A percentile compares a stretch with the other conserved stretches of the same genome.
phyloP scores from a whole-genome alignment of 2,113 vertebrate species.

The Festucalex cinctus region DNA sequence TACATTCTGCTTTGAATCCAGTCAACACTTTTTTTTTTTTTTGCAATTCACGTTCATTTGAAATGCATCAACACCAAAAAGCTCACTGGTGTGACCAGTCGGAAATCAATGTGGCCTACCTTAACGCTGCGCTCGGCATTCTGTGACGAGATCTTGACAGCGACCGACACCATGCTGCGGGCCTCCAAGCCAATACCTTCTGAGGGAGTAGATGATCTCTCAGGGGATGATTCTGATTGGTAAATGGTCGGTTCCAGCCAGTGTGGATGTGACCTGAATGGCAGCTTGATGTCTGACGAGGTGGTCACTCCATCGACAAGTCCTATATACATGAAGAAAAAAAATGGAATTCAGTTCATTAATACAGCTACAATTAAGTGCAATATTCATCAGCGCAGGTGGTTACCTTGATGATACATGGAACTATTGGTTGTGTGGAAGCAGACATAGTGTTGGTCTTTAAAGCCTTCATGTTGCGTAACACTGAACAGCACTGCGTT shows the following conservation, averaged over 20 bases:
- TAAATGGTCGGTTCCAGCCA: conserved; percentile 94
- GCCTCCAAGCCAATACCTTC: conserved; percentile 83
- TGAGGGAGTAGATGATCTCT: conserved; percentile 68
- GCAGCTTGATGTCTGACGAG: conserved; percentile 79
- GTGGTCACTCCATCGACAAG: conserved; percentile 77
- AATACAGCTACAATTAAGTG: neutral
- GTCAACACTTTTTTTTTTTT: too few relatives aligned
- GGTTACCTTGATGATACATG: conserved; percentile 91
- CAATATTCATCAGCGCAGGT: neutral
- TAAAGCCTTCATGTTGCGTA: conserved; percentile 88
- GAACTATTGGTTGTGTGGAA: conserved; percentile 85
- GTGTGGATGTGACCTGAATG: conserved; percentile 82
- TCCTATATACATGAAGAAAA: conserved; percentile 62
- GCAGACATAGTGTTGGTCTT: conserved; percentile 93
- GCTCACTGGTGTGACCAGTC: neutral
- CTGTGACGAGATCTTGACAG: conserved; percentile 88
- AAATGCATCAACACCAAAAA: neutral
- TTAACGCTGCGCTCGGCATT: conserved; percentile 88
- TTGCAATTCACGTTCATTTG: too few relatives aligned
- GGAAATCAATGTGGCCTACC: conserved; percentile 62
- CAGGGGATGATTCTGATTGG: conserved; percentile 80
- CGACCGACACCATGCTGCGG: conserved; percentile 89
- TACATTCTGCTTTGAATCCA: too few relatives aligned
- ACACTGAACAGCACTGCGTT: conserved; percentile 87
- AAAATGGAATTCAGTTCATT: neutral